Evolutionary conservation across 2,888 invertebrate species (phyloP), one percentile per base, ranked within the genome.

Genomic region (Napeogenes sylphis): DNA sequence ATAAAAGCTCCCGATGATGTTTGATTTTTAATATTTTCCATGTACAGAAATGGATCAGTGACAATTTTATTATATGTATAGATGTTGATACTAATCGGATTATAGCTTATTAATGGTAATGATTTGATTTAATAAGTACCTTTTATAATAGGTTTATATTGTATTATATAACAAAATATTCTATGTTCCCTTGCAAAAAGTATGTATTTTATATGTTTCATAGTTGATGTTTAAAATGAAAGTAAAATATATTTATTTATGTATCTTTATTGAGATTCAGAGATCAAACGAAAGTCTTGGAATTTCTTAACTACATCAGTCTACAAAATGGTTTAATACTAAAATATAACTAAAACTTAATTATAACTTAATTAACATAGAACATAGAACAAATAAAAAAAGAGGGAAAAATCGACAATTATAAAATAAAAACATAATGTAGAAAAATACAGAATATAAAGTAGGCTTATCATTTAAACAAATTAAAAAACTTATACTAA

Each of bases 241-340:
- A 68, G 38, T 33, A 55, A 54, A 45, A 46, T 38, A 46, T 67
- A 42, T 62, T 68, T 70, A 63, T 71, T 72, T 72, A 68, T 62
- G 71, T 78, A 76, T 75, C 73, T 84, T 87, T 82, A 87, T 84
- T 85, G 80, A 85, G 78, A 84, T 81, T 82, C 80, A 79, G 90
- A 90, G 90, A 90, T 90, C 90, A 90, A 88, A 84, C 78, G 90
- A 90, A 90, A 90, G 90, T 90, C 89, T 85, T 88, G 79, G 78
- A 82, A 72, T 75, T 84, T 76, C 85, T 85, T 88, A 87, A 81
- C 68, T 70, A 73, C 78, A 83, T 85, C 85, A 89, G 85, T 87
- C 84, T 84, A 84, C 75, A 75, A 72, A 71, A 68, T 72, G 69
- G 68, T 70, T 67, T 70, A 67, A 21, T 56, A 58, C 69, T 72